Evolutionary conservation across 2,888 invertebrate genomes (phyloP).

Genomic region (Cartodere bifasciata): DNA sequence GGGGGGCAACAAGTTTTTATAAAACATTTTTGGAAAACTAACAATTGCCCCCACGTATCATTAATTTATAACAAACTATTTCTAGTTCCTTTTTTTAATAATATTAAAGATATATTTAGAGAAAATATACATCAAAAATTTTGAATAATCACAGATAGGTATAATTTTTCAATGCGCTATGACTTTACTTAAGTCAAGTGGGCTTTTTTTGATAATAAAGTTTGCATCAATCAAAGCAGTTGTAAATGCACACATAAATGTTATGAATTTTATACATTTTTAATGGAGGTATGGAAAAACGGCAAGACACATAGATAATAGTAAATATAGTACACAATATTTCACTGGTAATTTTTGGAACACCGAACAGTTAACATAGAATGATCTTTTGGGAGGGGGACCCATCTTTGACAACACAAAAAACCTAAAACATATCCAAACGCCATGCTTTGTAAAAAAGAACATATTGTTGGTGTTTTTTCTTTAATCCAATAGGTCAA

Average conservation of each 20-base stretch:
- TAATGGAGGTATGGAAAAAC: conserved; percentile 45
- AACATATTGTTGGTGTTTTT: no score
- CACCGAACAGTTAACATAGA: conserved; percentile 9
- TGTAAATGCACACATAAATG: conserved; percentile 22
- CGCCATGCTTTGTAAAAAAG: no score
- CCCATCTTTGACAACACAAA: no score
- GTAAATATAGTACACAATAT: no score
- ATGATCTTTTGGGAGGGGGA: no score
- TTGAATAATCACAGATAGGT: conserved; percentile 47
- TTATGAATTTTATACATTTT: conserved; percentile 30
- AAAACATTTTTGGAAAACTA: no score
- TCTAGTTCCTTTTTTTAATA: conserved; percentile 36
- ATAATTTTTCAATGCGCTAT: conserved; percentile 37
- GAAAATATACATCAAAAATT: conserved; percentile 48
- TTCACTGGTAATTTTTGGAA: no score
- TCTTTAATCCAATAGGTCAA: no score
- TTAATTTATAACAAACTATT: conserved; percentile 23
- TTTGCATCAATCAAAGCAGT: conserved; percentile 36
- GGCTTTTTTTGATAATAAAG: conserved; percentile 25
- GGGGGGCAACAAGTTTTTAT: no score
- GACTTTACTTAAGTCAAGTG: conserved; percentile 26
- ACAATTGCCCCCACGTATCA: conserved; percentile 3
- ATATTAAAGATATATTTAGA: conserved; percentile 43
- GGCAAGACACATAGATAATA: conserved; percentile 37
- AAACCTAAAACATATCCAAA: no score